A percentile compares a stretch with the other conserved stretches of the same genome.
These are phyloP conservation scores for Hydropsyche betteni DNA, from an alignment of 2,888 invertebrate species.

Conservation along the genomic window DNA sequence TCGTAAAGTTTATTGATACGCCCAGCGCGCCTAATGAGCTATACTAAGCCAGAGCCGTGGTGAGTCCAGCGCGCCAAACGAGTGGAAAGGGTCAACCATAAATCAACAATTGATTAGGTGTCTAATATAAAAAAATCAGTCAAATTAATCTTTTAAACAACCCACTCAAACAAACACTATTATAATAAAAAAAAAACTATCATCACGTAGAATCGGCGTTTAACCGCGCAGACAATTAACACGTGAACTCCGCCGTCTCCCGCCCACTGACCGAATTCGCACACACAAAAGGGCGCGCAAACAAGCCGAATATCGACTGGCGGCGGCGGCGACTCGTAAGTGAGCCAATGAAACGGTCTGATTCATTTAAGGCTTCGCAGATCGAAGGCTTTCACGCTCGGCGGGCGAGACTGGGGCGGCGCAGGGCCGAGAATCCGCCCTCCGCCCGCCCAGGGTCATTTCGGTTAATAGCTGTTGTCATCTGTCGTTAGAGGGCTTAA, in stretches of 20 bases:
- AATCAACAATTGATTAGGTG: no score
- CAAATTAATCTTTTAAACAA: no score
- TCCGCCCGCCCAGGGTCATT: slow-evolving; percentile 26
- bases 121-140: no score
- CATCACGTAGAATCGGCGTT: no score
- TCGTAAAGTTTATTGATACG: no score
- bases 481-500: slow-evolving; percentile 41
- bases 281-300: slow-evolving; percentile 4
- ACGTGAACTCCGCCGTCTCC: no score
- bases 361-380: slow-evolving; percentile 34
- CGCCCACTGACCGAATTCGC: slow-evolving; percentile 4
- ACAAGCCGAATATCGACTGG: slow-evolving; percentile 37
- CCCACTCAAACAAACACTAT: no score
- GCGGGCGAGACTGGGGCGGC: neutral
- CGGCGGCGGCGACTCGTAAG: neutral
- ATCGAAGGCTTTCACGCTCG: slow-evolving; percentile 41
- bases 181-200: no score
- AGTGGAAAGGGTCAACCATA: no score
- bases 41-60: no score
- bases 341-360: slow-evolving; percentile 41
- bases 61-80: no score
- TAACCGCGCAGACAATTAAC: neutral
- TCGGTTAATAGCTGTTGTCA: slow-evolving; percentile 42
- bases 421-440: neutral
- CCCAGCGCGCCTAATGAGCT: no score